phyloP scores from a whole-genome alignment of 2,888 invertebrate genomes.

The Taphrorychus bicolor region DNA sequence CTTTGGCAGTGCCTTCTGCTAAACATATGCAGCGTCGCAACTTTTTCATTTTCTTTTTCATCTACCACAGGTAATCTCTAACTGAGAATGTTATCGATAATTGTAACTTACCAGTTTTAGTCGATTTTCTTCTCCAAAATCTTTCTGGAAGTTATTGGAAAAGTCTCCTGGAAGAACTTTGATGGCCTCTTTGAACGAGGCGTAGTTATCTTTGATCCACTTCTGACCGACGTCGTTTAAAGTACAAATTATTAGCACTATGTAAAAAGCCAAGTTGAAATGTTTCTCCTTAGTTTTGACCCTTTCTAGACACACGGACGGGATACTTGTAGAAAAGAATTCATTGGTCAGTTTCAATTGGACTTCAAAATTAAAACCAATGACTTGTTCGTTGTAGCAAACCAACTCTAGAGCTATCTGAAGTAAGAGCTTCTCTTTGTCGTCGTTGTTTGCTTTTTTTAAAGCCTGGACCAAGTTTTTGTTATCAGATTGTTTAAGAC shows the following conservation, averaged over 20 bases:
- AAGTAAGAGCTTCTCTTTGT: slow-evolving; percentile 28
- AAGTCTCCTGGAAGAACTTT: slow-evolving; percentile 42
- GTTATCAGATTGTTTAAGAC: not conserved
- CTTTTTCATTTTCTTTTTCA: slow-evolving; percentile 43
- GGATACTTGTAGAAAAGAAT: slow-evolving; percentile 39
- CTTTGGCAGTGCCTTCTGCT: slow-evolving; percentile 15
- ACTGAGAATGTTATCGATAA: not conserved
- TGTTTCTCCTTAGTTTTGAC: slow-evolving; percentile 39
- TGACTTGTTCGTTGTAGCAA: slow-evolving; percentile 44
- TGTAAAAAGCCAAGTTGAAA: slow-evolving; percentile 29
- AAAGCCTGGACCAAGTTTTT: slow-evolving; percentile 22
- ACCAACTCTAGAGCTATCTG: slow-evolving; percentile 35
- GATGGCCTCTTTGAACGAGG: slow-evolving; percentile 46
- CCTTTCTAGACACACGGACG: slow-evolving; percentile 43
- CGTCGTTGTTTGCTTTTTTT: slow-evolving; percentile 26
- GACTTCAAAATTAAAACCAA: slow-evolving; percentile 34
- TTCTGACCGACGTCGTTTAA: slow-evolving; percentile 37
- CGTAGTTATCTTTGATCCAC: slow-evolving; percentile 50
- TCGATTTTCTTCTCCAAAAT: slow-evolving; percentile 41
- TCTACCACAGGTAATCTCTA: slow-evolving; percentile 20
- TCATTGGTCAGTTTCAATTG: slow-evolving; percentile 36
- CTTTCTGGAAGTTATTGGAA: slow-evolving; percentile 39
- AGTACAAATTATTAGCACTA: slow-evolving; percentile 25
- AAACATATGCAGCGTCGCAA: slow-evolving; percentile 32
- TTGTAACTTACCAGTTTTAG: slow-evolving; percentile 32